Conservation (phyloP, 2,888 invertebrate species). For the Sinodicranocentrus sp. region DNA sequence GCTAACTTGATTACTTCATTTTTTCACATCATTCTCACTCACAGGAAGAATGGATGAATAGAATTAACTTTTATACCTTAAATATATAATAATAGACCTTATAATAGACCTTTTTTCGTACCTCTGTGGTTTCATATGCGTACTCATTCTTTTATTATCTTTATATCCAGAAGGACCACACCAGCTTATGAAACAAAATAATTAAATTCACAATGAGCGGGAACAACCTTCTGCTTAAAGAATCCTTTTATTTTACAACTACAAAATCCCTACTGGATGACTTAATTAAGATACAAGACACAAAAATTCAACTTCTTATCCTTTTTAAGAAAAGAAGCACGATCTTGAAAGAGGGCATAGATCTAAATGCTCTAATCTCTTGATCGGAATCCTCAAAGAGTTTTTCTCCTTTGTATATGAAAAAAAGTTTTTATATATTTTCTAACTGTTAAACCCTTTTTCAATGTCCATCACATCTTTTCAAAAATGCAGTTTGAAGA, state of each 20-base stretch:
- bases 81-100: no score
- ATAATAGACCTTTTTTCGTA: no score
- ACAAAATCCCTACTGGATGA: no score
- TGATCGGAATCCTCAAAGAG: not conserved
- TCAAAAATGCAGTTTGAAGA: not conserved
- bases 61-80: no score
- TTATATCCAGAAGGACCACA: conserved; percentile 5
- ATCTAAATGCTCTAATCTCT: conserved; percentile 25
- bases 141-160: not conserved
- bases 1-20: no score
- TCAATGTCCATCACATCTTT: not conserved
- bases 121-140: no score
- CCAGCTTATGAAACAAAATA: no score
- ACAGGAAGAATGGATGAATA: not conserved
- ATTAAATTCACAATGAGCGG: no score
- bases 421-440: not conserved
- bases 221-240: no score
- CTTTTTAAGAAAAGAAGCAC: no score
- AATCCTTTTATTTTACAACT: no score
- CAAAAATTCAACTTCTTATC: not conserved
- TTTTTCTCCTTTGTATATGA: not conserved
- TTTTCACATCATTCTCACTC: not conserved
- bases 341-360: conserved; percentile 44
- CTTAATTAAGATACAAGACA: no score
- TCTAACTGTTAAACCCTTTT: conserved; percentile 6